Evolutionary conservation across 2,888 invertebrate genomes (phyloP).

Genomic region (Eupeodes latifasciatus): DNA sequence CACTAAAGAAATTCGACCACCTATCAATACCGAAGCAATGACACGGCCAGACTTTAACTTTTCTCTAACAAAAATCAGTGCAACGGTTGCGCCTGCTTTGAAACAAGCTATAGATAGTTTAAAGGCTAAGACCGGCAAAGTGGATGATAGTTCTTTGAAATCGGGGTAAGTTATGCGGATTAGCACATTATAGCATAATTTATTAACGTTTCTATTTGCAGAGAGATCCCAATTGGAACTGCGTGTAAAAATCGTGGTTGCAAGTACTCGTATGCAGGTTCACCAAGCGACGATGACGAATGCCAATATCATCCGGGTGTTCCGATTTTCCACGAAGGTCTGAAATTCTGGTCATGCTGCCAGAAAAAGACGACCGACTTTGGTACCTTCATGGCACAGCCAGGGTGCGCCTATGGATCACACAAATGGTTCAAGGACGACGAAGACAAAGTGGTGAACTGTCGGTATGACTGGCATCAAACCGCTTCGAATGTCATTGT

Average conservation of each 20-base stretch:
- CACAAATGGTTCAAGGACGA: slow-evolving; percentile 94
- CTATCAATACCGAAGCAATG: slow-evolving; percentile 85
- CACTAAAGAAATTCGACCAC: slow-evolving; percentile 85
- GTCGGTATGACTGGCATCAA: slow-evolving; percentile 98
- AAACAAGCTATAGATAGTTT: slow-evolving; percentile 86
- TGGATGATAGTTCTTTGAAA: slow-evolving; percentile 1
- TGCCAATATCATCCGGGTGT: slow-evolving; percentile 94
- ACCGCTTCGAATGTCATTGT: slow-evolving; percentile 93
- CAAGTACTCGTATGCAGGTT: slow-evolving; percentile 88
- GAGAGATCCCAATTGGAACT: slow-evolving; percentile 89
- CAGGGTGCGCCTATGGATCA: slow-evolving; percentile 93
- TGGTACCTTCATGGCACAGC: slow-evolving; percentile 94
- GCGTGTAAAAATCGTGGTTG: slow-evolving; percentile 95
- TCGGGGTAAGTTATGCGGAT: slow-evolving; percentile 63
- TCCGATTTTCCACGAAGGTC: slow-evolving; percentile 97
- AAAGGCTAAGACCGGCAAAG: slow-evolving; percentile 50
- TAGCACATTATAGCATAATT: background rate
- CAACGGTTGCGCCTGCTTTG: slow-evolving; percentile 88
- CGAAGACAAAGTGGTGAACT: slow-evolving; percentile 86
- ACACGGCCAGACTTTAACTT: slow-evolving; percentile 87
- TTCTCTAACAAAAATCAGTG: slow-evolving; percentile 82
- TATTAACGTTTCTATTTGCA: slow-evolving; percentile 77
- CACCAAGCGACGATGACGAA: slow-evolving; percentile 87
- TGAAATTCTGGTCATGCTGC: slow-evolving; percentile 99
- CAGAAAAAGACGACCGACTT: slow-evolving; percentile 97